phyloP scores from a whole-genome alignment of 1,140 invertebrate genomes.

The Pseudomyrmex concolor region DNA sequence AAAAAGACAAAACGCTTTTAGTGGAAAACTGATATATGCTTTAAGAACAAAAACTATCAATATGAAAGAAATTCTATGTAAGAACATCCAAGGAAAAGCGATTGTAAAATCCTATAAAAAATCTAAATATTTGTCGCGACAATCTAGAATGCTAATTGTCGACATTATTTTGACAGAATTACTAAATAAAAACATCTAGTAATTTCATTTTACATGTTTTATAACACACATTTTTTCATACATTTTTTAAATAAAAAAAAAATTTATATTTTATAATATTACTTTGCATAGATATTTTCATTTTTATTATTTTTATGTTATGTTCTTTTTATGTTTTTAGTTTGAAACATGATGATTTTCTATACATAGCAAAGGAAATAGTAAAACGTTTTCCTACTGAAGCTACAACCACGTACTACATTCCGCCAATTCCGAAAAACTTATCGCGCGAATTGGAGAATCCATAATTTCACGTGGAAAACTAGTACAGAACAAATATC shows the following conservation, averaged over 20 bases:
- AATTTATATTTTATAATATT: neutral
- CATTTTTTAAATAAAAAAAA: neutral
- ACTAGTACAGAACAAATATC: conserved; percentile 10
- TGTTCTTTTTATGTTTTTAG: conserved; percentile 6
- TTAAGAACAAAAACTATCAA: neutral
- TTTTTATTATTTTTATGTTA: neutral
- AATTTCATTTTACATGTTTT: conserved; percentile 14
- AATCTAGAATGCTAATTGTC: conserved; percentile 4
- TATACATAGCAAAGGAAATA: neutral
- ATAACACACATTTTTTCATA: neutral
- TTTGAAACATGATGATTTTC: neutral
- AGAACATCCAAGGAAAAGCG: neutral
- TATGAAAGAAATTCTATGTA: neutral
- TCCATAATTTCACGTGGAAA: conserved; percentile 8
- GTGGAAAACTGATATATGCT: neutral
- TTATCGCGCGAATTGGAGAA: neutral
- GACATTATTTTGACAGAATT: neutral
- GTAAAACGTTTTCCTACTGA: conserved; percentile 17
- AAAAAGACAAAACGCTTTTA: neutral
- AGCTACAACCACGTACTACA: neutral
- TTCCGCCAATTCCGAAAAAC: neutral
- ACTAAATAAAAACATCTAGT: neutral
- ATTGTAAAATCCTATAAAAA: conserved; percentile 3
- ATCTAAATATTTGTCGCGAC: neutral
- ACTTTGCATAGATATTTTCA: neutral